Evolutionary conservation across 2,797 vertebrate genomes (phyloP), one percentile per base, ranked within the genome.

Genomic region (Brachyalestes nurse): DNA sequence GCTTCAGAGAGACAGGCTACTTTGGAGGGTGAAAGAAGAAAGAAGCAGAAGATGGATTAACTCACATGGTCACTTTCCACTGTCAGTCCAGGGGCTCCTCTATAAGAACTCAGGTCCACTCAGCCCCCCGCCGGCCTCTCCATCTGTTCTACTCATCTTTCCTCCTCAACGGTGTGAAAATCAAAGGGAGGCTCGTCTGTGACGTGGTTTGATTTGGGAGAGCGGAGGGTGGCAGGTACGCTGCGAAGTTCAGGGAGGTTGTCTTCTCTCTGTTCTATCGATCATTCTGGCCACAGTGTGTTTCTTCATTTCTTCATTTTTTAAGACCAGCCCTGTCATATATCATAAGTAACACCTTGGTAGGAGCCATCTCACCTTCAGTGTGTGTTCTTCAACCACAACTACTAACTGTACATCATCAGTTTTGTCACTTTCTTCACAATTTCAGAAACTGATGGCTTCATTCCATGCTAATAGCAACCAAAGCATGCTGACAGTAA

Each of bases 1-100:
- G 21, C n/a, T 66, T 51, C 10, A 28, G 60, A 47, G 62, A 40
- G 62, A 62, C 47, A 66, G 75, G 19, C 79, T 84, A 28, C 77
- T 84, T 82, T 38, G 58, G 81, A 81, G 85, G 87, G 86, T 87
- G 78, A 88, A 84, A 90, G 87, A 89, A 88, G 89, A 83, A 89
- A 82, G 71, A 79, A 71, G 23, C 13, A 60, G 71, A 89, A 92
- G 91, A 92, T 91, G 89, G 89, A 94, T 93, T 93, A 92, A 93
- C 93, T 91, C 92, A 87, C 67, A n/a, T 78, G 80, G 90, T 90
- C 88, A 89, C 89, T 91, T 92, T 92, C 86, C 88, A 74, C 58
- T 42, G 73, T 75, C 58, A 42, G 42, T 75, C 58, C 38, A 47
- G 58, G 42, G 38, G 42, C 73, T 62, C 60, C 73, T 75, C n/a